Evolutionary conservation across 1,140 invertebrate genomes (phyloP).

Genomic region (Neoseiulus cucumeris): DNA sequence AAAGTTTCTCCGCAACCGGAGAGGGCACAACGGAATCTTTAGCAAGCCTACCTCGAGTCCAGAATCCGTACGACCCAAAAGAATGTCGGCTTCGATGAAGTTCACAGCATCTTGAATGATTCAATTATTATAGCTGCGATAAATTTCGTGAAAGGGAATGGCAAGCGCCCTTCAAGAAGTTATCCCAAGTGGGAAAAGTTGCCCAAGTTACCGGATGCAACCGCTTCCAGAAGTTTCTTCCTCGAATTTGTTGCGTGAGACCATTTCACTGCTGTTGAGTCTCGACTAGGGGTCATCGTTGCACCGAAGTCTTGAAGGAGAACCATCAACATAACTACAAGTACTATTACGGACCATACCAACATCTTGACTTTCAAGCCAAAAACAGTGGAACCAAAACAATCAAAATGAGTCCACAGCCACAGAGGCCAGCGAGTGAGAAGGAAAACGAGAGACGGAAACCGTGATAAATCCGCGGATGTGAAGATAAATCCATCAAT

Average conservation of each 20-base stretch:
- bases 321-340: neutral
- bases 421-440: neutral
- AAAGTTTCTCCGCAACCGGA: neutral
- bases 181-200: neutral
- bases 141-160: neutral
- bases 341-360: neutral
- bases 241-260: slow-evolving; percentile 4
- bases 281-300: neutral
- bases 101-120: neutral
- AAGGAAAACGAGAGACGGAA: no score
- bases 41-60: neutral
- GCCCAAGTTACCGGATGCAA: neutral
- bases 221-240: neutral
- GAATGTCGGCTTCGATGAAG: slow-evolving; percentile 3
- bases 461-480: no score
- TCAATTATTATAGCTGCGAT: neutral
- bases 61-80: neutral
- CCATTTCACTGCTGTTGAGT: neutral
- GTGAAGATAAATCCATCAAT: no score
- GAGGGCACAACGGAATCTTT: neutral
- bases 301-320: neutral
- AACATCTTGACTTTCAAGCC: neutral
- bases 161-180: neutral
- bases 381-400: neutral
- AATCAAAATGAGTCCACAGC: neutral